A percentile compares a stretch with the other conserved stretches of the same genome.
These are phyloP conservation scores for Drosophila tripunctata DNA, from an alignment of 2,888 invertebrate species.

Conservation along the genomic window DNA sequence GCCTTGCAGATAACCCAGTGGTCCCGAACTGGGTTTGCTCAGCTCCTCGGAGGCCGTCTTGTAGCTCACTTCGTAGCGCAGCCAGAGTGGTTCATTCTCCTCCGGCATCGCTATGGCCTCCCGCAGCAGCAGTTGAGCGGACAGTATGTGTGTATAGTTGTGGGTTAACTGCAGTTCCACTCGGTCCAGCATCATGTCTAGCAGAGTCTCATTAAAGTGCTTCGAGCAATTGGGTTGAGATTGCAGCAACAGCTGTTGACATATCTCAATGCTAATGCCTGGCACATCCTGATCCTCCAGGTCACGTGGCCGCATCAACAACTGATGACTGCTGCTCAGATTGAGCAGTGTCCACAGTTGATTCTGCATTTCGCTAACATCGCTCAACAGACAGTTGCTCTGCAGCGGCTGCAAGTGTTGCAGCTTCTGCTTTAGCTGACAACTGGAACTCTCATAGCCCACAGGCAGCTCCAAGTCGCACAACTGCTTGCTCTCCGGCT, in stretches of 20 bases:
- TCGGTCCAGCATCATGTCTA: constrained; percentile 37
- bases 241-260: constrained; percentile 22
- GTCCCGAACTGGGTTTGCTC: constrained; percentile 66
- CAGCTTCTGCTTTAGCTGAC: constrained; percentile 73
- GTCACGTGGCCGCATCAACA: constrained; percentile 62
- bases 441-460: constrained; percentile 67
- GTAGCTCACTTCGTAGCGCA: constrained; percentile 67
- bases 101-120: constrained; percentile 13
- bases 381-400: constrained; percentile 60
- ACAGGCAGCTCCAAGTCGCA: constrained; percentile 72
- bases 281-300: constrained; percentile 30
- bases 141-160: constrained; percentile 63
- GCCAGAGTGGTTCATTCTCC: constrained; percentile 58
- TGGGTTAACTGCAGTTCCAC: constrained; percentile 58
- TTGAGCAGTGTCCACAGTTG: constrained; percentile 51
- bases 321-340: constrained; percentile 40
- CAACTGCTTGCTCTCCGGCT: constrained; percentile 42
- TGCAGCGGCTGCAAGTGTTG: constrained; percentile 65
- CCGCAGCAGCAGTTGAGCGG: constrained; percentile 32
- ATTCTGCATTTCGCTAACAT: constrained; percentile 48
- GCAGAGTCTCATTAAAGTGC: constrained; percentile 39
- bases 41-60: constrained; percentile 10
- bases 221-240: constrained; percentile 27
- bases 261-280: constrained; percentile 45
- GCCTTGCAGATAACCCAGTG: constrained; percentile 79